Conservation (phyloP, 2,797 vertebrate genomes). For the Pangasius djambal region DNA sequence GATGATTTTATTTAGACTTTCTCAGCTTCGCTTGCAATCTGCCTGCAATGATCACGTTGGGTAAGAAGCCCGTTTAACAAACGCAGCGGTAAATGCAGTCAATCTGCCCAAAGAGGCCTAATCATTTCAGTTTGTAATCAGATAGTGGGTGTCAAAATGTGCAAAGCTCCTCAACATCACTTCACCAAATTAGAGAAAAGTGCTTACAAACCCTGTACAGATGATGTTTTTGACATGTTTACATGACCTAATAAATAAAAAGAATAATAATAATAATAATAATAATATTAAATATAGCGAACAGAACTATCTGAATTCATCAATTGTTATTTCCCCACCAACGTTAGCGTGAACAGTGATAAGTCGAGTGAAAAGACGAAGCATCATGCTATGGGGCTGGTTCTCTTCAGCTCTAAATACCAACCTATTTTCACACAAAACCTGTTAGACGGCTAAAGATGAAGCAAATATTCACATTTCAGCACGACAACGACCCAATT, state of each 20-base stretch:
- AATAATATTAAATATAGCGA: background rate
- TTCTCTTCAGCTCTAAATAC: background rate
- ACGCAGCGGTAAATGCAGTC: background rate
- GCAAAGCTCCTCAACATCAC: background rate
- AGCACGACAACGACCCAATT: background rate
- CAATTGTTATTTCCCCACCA: background rate
- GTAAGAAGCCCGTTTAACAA: background rate
- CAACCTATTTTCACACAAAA: background rate
- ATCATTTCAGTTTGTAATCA: background rate
- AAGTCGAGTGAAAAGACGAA: background rate
- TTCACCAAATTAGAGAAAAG: background rate
- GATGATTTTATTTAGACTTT: background rate
- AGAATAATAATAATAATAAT: too few relatives aligned
- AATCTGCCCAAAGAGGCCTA: background rate
- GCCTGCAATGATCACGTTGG: background rate
- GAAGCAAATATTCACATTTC: background rate
- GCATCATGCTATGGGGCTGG: background rate
- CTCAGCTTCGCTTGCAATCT: background rate
- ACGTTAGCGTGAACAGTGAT: background rate
- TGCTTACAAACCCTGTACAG: background rate
- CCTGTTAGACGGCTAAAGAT: background rate
- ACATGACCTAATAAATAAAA: background rate
- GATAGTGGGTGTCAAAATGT: background rate
- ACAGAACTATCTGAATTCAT: background rate
- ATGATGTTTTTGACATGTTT: background rate